Percentiles rank a stretch among this genome's conserved stretches.
Conservation (phyloP, 2,888 invertebrate species). For the Eupithecia centaureata region DNA sequence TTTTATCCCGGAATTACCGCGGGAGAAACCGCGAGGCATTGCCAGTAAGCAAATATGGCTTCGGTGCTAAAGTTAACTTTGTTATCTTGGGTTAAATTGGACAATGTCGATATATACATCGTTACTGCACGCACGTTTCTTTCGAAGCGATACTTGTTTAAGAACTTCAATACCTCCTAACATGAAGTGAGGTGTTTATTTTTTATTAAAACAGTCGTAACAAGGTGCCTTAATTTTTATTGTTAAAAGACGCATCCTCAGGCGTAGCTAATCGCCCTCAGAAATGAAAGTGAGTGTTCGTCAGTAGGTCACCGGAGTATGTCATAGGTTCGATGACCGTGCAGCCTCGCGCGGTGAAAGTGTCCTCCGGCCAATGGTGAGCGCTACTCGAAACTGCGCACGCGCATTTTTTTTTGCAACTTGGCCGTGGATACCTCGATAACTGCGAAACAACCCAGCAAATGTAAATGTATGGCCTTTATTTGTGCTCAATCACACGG, state of each 20-base stretch:
- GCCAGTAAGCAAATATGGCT: neutral
- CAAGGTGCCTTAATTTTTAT: neutral
- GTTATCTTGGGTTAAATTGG: neutral
- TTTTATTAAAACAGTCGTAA: neutral
- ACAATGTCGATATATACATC: neutral
- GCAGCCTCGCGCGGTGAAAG: slow-evolving; percentile 83
- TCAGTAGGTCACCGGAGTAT: slow-evolving; percentile 82
- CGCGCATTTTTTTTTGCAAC: slow-evolving; percentile 80
- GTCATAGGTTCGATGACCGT: slow-evolving; percentile 81
- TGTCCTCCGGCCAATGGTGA: slow-evolving; percentile 67
- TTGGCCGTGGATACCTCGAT: slow-evolving; percentile 83
- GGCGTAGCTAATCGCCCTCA: slow-evolving; percentile 69
- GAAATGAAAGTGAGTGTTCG: slow-evolving; percentile 81
- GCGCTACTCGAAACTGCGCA: slow-evolving; percentile 71
- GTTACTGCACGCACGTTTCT: neutral
- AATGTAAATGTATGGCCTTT: slow-evolving; percentile 79
- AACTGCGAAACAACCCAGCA: slow-evolving; percentile 74
- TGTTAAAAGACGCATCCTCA: slow-evolving; percentile 67
- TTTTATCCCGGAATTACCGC: too few species aligned
- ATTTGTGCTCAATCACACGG: slow-evolving; percentile 65
- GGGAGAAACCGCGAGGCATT: too few species aligned
- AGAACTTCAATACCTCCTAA: neutral
- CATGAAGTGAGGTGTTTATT: neutral
- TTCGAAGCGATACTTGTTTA: neutral
- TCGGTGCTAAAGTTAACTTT: neutral